Base-by-base conservation (phyloP, 2,797 vertebrate species). In the Pantherophis vulpinus region DNA sequence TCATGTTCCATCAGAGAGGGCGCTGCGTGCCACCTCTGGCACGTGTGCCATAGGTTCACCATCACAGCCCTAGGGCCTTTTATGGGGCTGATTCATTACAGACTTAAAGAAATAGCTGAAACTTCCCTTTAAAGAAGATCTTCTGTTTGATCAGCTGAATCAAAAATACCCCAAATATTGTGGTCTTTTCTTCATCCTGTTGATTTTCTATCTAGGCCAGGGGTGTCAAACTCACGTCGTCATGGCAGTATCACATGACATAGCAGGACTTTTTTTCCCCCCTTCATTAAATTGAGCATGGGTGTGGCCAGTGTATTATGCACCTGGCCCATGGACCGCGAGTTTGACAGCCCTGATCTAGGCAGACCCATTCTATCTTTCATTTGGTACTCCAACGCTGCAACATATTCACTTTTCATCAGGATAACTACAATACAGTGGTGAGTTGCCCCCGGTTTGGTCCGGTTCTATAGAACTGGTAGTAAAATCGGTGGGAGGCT, bases 301-400 rank as follows among this genome's bases (percentile, higher is more conserved):
- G 58, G 7, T 2, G 20, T 60, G 59, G 7, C 23, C 2, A 25
- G 59, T 2, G 59, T 0, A 2, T 25, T 2, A 60, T 1, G 0
- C 59, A 60, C 9, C 23, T 5, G 59, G 23, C 59, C 59, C 7
- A 0, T 60, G 59, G 20, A 7, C 23, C 7, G 2, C 7, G 20
- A 23, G 59, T 60, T 8, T 60, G 59, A 60, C 23, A 60, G 59
- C 59, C 23, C 59, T 60, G 20, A 60, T 60, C 23, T 70, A n/a
- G 70, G 70, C 70, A 18, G 16, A 32, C 14, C n/a, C 32, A 79
- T 42, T 79, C 18, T 23, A 42, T 5, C 70, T 18, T 79, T 79
- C 32, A 20, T 42, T 79, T 37, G 9, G 8, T 42, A 42, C 8
- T 42, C 70, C 70, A 42, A 9, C 32, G 20, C 3, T 42, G 32